Conservation (phyloP, 2,888 invertebrate species). For the Caenorhabditis japonica region DNA sequence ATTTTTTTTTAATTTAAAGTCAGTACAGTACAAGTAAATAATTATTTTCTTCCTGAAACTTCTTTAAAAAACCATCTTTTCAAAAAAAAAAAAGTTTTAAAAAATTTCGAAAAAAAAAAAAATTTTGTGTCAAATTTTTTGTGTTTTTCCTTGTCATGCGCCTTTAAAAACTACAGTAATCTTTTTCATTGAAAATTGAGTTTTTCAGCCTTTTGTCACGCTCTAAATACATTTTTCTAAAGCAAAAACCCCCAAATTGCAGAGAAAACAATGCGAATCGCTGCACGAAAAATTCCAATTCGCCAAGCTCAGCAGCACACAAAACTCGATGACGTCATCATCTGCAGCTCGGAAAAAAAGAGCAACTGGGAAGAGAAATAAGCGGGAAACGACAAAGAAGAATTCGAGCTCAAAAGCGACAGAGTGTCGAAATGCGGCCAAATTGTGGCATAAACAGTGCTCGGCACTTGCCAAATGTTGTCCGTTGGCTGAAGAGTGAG, state of each 20-base stretch:
- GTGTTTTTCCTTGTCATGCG: not conserved
- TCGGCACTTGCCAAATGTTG: constrained; percentile 59
- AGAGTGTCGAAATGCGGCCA: constrained; percentile 53
- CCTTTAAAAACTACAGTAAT: not conserved
- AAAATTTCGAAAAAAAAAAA: no score
- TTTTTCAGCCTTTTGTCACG: no score
- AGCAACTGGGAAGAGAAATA: constrained; percentile 11
- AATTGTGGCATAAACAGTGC: constrained; percentile 62
- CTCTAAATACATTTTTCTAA: no score
- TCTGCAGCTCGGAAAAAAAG: not conserved
- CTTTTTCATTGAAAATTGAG: no score
- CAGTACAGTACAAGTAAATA: no score
- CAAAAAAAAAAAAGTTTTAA: no score
- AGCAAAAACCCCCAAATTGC: constrained; percentile 2
- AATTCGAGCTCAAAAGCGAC: constrained; percentile 34
- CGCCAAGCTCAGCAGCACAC: constrained; percentile 18
- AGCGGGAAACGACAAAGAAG: constrained; percentile 26
- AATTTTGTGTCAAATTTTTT: no score
- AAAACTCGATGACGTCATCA: constrained; percentile 4
- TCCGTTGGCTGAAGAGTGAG: constrained; percentile 56
- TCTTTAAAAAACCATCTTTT: no score
- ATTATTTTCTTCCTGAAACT: no score
- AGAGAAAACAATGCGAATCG: constrained; percentile 37
- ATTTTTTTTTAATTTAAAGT: no score
- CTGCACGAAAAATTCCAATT: constrained; percentile 48